phyloP scores from a whole-genome alignment of 1,140 invertebrate genomes.

The Neodiprion virginianus region DNA sequence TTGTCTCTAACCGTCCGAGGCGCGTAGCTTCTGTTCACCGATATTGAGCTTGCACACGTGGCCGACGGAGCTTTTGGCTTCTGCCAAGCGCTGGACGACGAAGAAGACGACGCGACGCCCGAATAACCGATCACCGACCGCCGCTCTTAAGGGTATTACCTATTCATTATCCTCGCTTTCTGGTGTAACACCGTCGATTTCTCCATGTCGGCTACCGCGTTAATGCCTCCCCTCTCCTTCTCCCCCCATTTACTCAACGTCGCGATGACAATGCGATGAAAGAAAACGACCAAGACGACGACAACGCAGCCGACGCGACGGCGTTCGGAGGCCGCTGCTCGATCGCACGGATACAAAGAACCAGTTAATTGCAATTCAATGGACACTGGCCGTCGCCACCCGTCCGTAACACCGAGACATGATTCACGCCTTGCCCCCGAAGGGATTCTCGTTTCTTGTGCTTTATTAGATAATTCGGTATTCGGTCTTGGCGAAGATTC shows the following conservation, averaged over 20 bases:
- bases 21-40: background rate
- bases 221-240: too few species aligned
- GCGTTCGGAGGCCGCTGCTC: background rate
- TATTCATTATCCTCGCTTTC: background rate
- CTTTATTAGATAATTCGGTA: too few species aligned
- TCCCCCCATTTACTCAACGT: too few species aligned
- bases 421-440: background rate
- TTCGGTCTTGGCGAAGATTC: too few species aligned
- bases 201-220: too few species aligned
- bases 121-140: background rate
- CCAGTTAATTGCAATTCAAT: constrained; percentile 1
- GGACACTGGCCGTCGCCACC: background rate
- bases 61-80: background rate
- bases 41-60: too few species aligned
- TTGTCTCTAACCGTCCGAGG: background rate
- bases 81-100: background rate
- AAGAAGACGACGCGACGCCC: background rate
- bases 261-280: too few species aligned
- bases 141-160: background rate
- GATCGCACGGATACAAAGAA: constrained; percentile 1
- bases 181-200: background rate
- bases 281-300: too few species aligned
- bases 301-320: background rate
- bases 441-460: too few species aligned
- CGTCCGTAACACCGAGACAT: background rate